Conservation (phyloP, 2,113 vertebrate species). For the Cavia porcellus region DNA sequence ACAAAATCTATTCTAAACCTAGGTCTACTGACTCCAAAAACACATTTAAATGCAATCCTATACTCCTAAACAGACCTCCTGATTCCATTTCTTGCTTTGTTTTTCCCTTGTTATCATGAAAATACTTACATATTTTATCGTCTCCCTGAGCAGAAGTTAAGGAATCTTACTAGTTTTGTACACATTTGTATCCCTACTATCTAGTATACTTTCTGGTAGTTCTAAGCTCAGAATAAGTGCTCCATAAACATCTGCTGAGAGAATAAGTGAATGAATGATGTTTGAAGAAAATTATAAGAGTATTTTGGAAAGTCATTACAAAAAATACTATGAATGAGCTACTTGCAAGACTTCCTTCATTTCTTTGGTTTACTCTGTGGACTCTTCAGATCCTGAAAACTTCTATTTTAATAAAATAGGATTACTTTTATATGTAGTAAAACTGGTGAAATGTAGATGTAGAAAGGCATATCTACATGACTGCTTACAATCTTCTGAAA, state of each 20-base stretch:
- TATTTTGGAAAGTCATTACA: background rate
- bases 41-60: background rate
- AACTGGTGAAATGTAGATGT: background rate
- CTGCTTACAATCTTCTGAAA: background rate
- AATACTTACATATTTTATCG: background rate
- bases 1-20: background rate
- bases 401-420: background rate
- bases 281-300: slow-evolving; percentile 17
- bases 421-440: background rate
- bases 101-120: background rate
- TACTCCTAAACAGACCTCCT: background rate
- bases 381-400: background rate
- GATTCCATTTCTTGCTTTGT: background rate
- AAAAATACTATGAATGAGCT: background rate
- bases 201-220: background rate
- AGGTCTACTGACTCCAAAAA: slow-evolving; percentile 22
- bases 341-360: slow-evolving; percentile 1
- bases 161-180: background rate
- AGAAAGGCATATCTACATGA: background rate
- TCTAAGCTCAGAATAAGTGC: background rate
- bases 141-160: background rate
- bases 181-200: background rate
- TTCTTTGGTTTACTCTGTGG: background rate
- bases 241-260: background rate
- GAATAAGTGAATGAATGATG: background rate